These are phyloP conservation scores for Clepsis dumicolana DNA, from an alignment of 2,888 invertebrate genomes.

Conservation along the genomic window DNA sequence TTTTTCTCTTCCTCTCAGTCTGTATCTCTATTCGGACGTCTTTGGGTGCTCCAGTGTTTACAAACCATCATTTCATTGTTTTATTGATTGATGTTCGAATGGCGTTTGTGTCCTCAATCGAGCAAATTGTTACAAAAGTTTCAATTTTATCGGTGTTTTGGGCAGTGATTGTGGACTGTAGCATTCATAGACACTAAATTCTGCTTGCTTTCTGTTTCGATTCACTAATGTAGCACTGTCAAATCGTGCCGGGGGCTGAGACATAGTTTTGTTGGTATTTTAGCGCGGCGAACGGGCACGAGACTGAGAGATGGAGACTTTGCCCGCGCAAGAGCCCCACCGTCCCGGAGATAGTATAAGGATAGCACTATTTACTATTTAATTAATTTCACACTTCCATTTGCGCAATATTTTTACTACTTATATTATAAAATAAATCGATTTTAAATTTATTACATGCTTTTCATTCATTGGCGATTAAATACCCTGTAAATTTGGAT, in stretches of 20 bases:
- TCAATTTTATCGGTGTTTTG: background rate
- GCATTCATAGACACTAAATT: slow-evolving; percentile 21
- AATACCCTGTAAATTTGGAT: slow-evolving; percentile 55
- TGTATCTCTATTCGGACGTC: slow-evolving; percentile 48
- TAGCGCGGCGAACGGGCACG: slow-evolving; percentile 77
- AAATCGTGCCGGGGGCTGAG: slow-evolving; percentile 1
- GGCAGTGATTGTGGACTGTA: slow-evolving; percentile 9
- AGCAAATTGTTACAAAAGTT: background rate
- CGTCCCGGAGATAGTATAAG: slow-evolving; percentile 84
- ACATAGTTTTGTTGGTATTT: slow-evolving; percentile 69
- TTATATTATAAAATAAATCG: slow-evolving; percentile 73
- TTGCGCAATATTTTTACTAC: slow-evolving; percentile 67
- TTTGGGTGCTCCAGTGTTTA: slow-evolving; percentile 57
- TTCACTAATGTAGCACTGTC: background rate
- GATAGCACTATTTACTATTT: slow-evolving; percentile 57
- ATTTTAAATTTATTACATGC: slow-evolving; percentile 71
- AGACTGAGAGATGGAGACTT: slow-evolving; percentile 82
- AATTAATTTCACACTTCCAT: slow-evolving; percentile 48
- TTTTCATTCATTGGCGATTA: slow-evolving; percentile 81
- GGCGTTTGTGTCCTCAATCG: background rate
- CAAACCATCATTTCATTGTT: background rate
- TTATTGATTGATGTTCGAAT: background rate
- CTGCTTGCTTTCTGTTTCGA: slow-evolving; percentile 30
- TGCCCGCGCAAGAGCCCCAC: slow-evolving; percentile 78
- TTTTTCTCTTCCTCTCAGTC: slow-evolving; percentile 65